Evolutionary conservation across 2,888 invertebrate species (phyloP).

Genomic region (Geophilus truncorum): DNA sequence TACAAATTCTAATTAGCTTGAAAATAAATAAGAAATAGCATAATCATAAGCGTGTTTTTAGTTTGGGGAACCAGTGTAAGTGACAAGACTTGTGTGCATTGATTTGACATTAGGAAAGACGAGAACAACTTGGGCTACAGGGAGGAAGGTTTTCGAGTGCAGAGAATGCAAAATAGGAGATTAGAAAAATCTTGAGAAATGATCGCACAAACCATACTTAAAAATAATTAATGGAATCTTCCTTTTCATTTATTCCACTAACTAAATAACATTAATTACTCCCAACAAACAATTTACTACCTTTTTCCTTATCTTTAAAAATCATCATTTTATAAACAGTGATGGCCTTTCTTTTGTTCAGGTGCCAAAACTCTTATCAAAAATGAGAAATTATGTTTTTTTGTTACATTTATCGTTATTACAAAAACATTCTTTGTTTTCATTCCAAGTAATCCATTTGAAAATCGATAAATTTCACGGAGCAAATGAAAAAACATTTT

Average conservation of each 20-base stretch:
- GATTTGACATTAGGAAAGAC: slow-evolving; percentile 10
- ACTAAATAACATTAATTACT: neutral
- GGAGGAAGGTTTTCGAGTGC: neutral
- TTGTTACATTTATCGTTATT: neutral
- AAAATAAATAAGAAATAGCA: too few relatives aligned
- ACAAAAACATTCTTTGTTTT: neutral
- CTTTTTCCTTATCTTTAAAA: neutral
- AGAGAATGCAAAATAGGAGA: neutral
- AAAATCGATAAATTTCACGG: neutral
- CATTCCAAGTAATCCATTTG: neutral
- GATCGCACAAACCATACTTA: neutral
- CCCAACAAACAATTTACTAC: neutral
- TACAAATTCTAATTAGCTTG: too few relatives aligned
- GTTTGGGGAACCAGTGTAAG: neutral
- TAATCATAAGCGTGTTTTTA: neutral
- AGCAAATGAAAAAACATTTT: neutral
- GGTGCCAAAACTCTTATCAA: neutral
- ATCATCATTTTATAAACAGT: neutral
- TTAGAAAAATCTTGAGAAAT: neutral
- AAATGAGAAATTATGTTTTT: neutral
- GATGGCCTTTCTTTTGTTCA: neutral
- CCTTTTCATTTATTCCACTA: neutral
- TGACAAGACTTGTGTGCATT: neutral
- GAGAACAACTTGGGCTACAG: slow-evolving; percentile 2
- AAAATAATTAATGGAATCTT: neutral